phyloP scores from a whole-genome alignment of 2,113 vertebrate species.

The Oreocharis arfaki region DNA sequence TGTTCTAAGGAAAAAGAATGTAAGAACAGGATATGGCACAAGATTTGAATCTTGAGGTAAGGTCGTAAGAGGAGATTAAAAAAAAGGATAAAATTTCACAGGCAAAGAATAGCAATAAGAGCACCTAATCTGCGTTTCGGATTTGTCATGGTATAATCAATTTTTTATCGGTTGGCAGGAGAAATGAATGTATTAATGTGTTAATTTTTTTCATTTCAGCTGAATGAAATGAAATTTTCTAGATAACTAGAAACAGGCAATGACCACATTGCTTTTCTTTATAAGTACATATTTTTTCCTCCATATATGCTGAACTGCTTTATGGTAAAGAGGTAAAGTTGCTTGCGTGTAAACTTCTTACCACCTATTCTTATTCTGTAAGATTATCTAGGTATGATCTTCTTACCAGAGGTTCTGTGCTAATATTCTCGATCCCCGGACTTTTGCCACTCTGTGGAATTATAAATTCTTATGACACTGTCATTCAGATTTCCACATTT shows the following conservation, averaged over 20 bases:
- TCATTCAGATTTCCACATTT: not conserved
- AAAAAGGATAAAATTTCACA: slow-evolving; percentile 47
- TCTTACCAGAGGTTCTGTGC: not conserved
- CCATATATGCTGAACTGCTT: not conserved
- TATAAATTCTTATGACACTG: not conserved
- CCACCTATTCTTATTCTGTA: not conserved
- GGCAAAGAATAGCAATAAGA: not conserved
- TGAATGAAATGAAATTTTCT: too few species aligned
- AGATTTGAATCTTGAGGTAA: slow-evolving; percentile 59
- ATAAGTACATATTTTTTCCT: accelerated
- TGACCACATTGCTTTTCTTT: not conserved
- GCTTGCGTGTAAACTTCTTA: not conserved
- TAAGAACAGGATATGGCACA: slow-evolving; percentile 35
- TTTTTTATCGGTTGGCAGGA: not conserved
- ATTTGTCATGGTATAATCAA: not conserved
- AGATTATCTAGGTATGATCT: not conserved
- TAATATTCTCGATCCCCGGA: not conserved
- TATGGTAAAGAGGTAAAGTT: not conserved
- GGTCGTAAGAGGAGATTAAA: slow-evolving; percentile 46
- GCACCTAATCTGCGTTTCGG: slow-evolving; percentile 15
- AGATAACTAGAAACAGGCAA: not conserved
- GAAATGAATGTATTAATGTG: not conserved
- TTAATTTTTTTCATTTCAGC: not conserved
- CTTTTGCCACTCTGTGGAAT: not conserved
- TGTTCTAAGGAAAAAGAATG: slow-evolving; percentile 37